phyloP scores from a whole-genome alignment of 2,113 vertebrate species.

The Carassius auratus region DNA sequence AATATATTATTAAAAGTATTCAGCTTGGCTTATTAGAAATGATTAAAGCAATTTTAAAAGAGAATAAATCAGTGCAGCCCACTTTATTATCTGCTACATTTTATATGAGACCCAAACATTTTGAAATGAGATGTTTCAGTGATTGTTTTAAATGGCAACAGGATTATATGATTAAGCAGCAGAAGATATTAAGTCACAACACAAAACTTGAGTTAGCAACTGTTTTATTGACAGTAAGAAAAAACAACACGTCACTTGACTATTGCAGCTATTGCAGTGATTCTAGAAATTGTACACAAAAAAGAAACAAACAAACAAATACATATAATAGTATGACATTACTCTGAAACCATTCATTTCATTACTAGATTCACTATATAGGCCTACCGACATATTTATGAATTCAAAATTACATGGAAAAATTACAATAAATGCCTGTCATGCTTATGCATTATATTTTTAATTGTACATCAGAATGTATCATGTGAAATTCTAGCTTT shows the following conservation, averaged over 20 bases:
- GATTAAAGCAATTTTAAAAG: background rate
- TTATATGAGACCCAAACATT: background rate
- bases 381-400: background rate
- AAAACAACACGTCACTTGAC: background rate
- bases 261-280: background rate
- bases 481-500: background rate
- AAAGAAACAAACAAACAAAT: background rate
- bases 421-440: background rate
- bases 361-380: background rate
- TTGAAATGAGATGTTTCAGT: background rate
- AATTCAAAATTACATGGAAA: background rate
- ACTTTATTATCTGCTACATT: background rate
- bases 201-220: background rate
- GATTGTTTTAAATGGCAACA: background rate
- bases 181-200: background rate
- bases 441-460: background rate
- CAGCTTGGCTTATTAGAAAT: background rate
- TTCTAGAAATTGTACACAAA: background rate
- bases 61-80: background rate
- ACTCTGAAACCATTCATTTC: background rate
- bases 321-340: background rate
- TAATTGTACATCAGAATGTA: background rate
- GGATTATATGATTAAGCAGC: background rate
- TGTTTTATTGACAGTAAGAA: constrained; percentile 19
- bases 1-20: background rate